Evolutionary conservation across 2,797 vertebrate species (phyloP).

Genomic region (Yasuhikotakia modesta): DNA sequence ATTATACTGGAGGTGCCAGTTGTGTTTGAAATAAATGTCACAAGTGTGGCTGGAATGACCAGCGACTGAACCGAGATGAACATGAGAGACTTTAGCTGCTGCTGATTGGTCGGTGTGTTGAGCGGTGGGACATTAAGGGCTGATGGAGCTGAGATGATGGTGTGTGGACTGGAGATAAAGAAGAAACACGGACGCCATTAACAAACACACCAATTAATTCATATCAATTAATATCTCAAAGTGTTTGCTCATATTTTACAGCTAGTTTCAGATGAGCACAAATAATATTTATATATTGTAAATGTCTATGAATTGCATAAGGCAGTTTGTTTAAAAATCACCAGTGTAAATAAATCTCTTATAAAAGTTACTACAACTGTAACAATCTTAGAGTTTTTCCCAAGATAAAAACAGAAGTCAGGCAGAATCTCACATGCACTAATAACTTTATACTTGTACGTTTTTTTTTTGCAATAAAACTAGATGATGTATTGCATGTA

Average conservation of each 20-base stretch:
- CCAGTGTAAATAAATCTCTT: too few relatives aligned
- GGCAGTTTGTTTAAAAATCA: too few relatives aligned
- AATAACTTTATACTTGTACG: too few relatives aligned
- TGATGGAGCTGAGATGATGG: constrained; percentile 88
- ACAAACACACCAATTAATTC: background rate
- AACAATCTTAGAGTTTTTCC: too few relatives aligned
- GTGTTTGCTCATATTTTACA: background rate
- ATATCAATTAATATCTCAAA: too few relatives aligned
- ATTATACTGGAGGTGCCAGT: background rate
- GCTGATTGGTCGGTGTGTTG: constrained; percentile 91
- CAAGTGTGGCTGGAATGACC: background rate
- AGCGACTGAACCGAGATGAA: background rate
- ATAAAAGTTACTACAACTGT: too few relatives aligned
- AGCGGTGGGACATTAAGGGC: constrained; percentile 87
- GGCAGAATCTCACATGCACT: too few relatives aligned
- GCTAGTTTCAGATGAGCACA: background rate
- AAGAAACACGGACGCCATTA: background rate
- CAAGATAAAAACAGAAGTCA: too few relatives aligned
- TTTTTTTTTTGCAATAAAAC: too few relatives aligned
- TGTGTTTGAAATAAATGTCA: background rate
- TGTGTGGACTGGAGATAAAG: constrained; percentile 82
- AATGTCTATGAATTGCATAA: background rate
- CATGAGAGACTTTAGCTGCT: constrained; percentile 78
- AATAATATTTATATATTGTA: background rate
- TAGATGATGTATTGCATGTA: too few relatives aligned